These are phyloP conservation scores for Gorsachius goisagi DNA, from an alignment of 2,113 vertebrate species.

Conservation along the genomic window DNA sequence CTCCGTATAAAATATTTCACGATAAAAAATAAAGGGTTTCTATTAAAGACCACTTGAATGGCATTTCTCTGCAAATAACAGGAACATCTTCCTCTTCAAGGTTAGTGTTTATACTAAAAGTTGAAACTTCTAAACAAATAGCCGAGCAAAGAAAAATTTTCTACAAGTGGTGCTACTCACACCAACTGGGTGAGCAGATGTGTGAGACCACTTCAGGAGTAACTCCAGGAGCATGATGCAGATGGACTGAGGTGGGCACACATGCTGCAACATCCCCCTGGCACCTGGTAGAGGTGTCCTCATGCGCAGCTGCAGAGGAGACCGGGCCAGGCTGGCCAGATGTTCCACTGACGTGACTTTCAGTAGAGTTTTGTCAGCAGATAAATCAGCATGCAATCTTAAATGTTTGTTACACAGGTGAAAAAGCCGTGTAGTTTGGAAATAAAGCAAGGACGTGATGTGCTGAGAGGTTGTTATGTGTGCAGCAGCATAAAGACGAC, in stretches of 20 bases:
- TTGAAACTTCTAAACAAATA: background rate
- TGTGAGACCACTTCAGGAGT: background rate
- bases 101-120: background rate
- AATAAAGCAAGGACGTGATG: background rate
- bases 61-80: background rate
- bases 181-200: background rate
- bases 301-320: background rate
- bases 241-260: background rate
- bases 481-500: background rate
- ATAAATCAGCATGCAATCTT: background rate
- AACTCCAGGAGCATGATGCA: background rate
- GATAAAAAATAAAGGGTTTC: background rate
- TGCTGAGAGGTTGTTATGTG: background rate
- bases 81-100: background rate
- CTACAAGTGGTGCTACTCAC: background rate
- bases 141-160: background rate
- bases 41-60: background rate
- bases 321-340: background rate
- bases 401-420: background rate
- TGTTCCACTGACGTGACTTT: background rate
- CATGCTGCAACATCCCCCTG: background rate
- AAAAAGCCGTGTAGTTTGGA: background rate
- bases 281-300: background rate
- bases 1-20: constrained; percentile 18
- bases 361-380: background rate